Base-by-base conservation (phyloP, 2,797 vertebrate species). In the Darevskia nairensis region DNA sequence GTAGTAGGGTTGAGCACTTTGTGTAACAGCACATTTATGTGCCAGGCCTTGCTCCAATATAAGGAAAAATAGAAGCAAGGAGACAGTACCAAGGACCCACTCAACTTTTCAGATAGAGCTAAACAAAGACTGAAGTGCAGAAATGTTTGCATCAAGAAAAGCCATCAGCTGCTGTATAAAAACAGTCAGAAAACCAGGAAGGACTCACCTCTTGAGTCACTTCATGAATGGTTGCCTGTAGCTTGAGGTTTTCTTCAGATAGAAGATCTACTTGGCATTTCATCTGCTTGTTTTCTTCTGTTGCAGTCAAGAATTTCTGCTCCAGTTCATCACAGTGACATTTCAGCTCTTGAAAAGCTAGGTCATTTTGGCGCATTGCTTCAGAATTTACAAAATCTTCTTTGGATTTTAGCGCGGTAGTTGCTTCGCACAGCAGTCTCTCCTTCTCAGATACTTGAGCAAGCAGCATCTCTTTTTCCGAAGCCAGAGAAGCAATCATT, bases 171-270 rank as follows among this genome's bases (percentile, higher is more conserved):
- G 13, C 19, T 44, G 27, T 29, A 83, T 19, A 23, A 50, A 2
- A 74, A 81, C 32, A n/a, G 3, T 8, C 61, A 84, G 75, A 35
- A 35, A 88, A 0, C 2, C 86, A 88, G 11, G 2, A 46, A 15
- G 55, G 55, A 95, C 96, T 92, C 82, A 98, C 97, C 94, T 97
- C 94, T n/a, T 82, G 41, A 64, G 86, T 94, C 0, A 95, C n/a
- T 88, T 95, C 87, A 85, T 96, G 91, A 71, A 97, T n/a, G 75
- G 87, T 55, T 55, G 88, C 85, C 84, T 88, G 89, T 59, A 96
- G 95, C 39, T 91, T 93, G 32, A 59, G 92, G 79, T 81, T 94
- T 93, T 97, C 97, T 83, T 88, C 87, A 11, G 90, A 88, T 0
- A 95, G 92, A 39, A 0, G n/a, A 87, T 91, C 91, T 81, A 96